These are phyloP conservation scores for Lepidocyrtinus sp. DNA, from an alignment of 2,888 invertebrate species.

Conservation along the genomic window DNA sequence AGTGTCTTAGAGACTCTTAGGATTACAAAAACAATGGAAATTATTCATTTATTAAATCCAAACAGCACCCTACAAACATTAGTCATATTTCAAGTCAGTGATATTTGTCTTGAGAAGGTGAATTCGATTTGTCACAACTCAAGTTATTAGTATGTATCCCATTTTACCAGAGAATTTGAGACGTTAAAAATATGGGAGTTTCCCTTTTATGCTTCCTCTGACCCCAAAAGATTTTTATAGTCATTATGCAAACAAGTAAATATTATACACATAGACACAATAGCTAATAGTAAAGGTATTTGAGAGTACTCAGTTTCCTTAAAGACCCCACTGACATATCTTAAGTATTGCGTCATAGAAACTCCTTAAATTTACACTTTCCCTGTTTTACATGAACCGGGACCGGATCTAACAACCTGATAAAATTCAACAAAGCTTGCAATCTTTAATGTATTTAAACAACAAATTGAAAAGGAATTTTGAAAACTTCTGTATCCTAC, in stretches of 20 bases:
- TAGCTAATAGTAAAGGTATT: not conserved
- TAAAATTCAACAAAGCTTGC: conserved; percentile 12
- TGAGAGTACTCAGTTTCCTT: not conserved
- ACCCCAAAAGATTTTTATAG: conserved; percentile 30
- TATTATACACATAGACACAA: not conserved
- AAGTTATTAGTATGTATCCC: no score
- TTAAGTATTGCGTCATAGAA: conserved; percentile 28
- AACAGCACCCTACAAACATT: no score
- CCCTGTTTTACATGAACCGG: conserved; percentile 25
- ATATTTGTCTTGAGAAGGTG: no score
- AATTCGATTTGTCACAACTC: no score
- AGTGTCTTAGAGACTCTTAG: no score
- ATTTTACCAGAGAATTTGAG: no score
- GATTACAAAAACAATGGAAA: no score
- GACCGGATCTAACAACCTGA: conserved; percentile 49
- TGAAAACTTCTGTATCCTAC: conserved; percentile 1
- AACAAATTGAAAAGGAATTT: not conserved
- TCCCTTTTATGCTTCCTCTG: conserved; percentile 28
- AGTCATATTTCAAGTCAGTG: no score
- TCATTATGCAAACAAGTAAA: conserved; percentile 12
- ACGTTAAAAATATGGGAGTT: conserved; percentile 9
- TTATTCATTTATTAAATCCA: no score
- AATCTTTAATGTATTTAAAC: conserved; percentile 10
- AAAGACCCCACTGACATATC: not conserved
- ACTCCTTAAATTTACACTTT: conserved; percentile 40